Conservation (phyloP, 1,140 invertebrate species). For the Batillaria attramentaria region DNA sequence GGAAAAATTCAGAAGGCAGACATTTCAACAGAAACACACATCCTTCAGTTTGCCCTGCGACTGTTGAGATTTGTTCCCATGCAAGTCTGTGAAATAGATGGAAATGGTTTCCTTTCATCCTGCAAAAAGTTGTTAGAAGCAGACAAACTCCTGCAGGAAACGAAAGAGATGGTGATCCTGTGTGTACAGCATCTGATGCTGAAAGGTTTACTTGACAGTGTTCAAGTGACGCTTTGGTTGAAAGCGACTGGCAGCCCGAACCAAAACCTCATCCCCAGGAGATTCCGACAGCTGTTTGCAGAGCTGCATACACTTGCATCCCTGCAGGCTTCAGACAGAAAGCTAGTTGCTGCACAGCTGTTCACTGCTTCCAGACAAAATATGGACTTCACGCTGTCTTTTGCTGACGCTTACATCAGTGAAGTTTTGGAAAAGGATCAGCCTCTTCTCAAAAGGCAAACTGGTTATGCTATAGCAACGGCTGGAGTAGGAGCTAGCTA, state of each 20-base stretch:
- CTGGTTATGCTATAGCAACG: too few species aligned
- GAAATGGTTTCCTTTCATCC: background rate
- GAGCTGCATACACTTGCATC: slow-evolving; percentile 16
- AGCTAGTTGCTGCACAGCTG: background rate
- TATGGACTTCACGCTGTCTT: slow-evolving; percentile 26
- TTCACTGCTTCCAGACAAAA: background rate
- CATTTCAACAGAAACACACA: too few species aligned
- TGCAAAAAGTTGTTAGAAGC: background rate
- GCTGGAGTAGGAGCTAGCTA: too few species aligned
- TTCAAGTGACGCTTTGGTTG: background rate
- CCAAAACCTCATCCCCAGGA: background rate
- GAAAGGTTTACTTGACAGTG: background rate
- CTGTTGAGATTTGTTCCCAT: slow-evolving; percentile 20
- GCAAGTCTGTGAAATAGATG: background rate
- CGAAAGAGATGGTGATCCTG: slow-evolving; percentile 17
- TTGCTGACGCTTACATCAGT: slow-evolving; percentile 7
- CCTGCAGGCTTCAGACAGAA: too few species aligned
- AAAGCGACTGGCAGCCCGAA: background rate
- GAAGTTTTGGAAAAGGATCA: background rate
- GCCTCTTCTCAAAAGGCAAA: background rate
- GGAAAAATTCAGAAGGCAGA: background rate
- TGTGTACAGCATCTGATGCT: slow-evolving; percentile 20
- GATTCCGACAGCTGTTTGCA: background rate
- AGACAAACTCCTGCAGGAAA: background rate
- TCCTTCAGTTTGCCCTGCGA: slow-evolving; percentile 4